Conservation (phyloP, 2,888 invertebrate species). For the Lithophane leautieri region DNA sequence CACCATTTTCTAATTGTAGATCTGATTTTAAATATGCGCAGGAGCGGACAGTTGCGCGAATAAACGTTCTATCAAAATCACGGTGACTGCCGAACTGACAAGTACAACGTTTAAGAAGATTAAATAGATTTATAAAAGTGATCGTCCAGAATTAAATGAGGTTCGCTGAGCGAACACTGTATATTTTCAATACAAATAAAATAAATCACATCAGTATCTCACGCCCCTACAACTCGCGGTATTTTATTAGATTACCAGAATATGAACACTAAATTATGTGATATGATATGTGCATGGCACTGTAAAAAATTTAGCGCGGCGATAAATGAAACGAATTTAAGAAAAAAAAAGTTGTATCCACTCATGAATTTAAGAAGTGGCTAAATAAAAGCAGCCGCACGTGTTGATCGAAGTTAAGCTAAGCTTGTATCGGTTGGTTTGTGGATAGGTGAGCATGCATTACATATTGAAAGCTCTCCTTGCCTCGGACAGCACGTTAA, state of each 20-base stretch:
- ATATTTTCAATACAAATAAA: slow-evolving; percentile 41
- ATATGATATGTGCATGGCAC: background rate
- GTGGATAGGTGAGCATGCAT: too few relatives aligned
- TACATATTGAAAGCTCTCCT: background rate
- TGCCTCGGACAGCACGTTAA: background rate
- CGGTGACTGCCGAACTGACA: slow-evolving; percentile 31
- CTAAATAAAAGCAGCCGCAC: background rate
- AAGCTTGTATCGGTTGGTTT: too few relatives aligned
- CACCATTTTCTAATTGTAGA: background rate
- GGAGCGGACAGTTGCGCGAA: slow-evolving; percentile 2
- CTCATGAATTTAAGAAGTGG: background rate
- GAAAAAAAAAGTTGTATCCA: background rate
- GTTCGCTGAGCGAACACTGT: slow-evolving; percentile 5
- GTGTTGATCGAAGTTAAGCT: background rate
- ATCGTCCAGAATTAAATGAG: slow-evolving; percentile 10
- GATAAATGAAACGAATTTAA: background rate
- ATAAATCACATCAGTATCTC: slow-evolving; percentile 41
- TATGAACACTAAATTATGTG: slow-evolving; percentile 1
- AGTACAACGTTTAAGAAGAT: slow-evolving; percentile 35
- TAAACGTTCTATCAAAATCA: slow-evolving; percentile 39
- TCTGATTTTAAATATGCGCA: slow-evolving; percentile 4
- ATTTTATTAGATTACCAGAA: slow-evolving; percentile 37
- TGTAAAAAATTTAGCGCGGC: background rate
- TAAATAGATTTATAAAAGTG: slow-evolving; percentile 28
- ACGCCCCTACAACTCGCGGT: slow-evolving; percentile 10